Evolutionary conservation across 2,113 vertebrate genomes (phyloP).

Genomic region (Podiceps cristatus): DNA sequence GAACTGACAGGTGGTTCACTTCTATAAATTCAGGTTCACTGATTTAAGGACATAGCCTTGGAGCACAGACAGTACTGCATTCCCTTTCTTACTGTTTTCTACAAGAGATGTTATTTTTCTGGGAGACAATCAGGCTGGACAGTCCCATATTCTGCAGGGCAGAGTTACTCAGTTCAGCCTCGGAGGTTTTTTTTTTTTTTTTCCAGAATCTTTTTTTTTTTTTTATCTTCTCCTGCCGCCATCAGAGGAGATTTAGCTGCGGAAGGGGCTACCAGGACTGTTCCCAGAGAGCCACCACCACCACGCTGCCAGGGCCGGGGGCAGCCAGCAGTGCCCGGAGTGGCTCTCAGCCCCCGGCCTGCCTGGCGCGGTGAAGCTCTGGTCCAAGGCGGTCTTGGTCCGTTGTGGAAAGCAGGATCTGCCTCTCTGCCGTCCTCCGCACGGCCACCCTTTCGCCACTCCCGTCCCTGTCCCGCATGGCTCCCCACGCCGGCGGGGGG

Average conservation of each 20-base stretch:
- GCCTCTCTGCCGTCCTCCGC: background rate
- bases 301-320: background rate
- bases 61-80: background rate
- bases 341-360: background rate
- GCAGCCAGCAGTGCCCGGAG: background rate
- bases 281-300: background rate
- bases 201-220: background rate
- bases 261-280: background rate
- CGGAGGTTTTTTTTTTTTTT: background rate
- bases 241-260: background rate
- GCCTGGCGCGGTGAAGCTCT: rapidly evolving
- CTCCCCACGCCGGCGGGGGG: background rate
- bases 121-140: slow-evolving; percentile 43
- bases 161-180: background rate
- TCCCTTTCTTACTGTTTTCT: slow-evolving; percentile 31
- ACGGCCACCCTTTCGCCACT: rapidly evolving
- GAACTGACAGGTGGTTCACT: slow-evolving; percentile 31
- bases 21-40: slow-evolving; percentile 46
- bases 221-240: background rate
- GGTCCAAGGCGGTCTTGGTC: background rate
- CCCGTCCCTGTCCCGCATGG: background rate
- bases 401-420: background rate
- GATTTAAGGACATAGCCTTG: slow-evolving; percentile 38
- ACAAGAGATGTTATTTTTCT: slow-evolving; percentile 13
- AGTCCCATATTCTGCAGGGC: background rate